Evolutionary conservation across 2,888 invertebrate species (phyloP).

Genomic region (Ischnura elegans): DNA sequence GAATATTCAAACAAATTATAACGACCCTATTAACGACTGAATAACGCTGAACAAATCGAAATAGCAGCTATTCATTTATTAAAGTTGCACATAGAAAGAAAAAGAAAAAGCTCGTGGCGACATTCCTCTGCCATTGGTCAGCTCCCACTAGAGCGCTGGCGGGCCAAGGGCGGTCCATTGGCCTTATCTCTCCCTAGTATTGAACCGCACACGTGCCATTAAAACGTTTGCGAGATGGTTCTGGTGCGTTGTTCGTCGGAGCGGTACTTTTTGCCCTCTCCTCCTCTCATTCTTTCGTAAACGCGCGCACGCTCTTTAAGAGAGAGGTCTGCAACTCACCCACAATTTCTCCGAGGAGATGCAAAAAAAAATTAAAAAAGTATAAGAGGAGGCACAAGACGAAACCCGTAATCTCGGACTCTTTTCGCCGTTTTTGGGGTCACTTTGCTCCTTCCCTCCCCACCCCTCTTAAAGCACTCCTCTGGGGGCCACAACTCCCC

Average conservation of each 20-base stretch:
- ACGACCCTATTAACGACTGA: too few relatives aligned
- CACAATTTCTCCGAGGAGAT: slow-evolving; percentile 38
- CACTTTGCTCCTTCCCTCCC: too few relatives aligned
- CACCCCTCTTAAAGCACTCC: background rate
- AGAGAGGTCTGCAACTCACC: slow-evolving; percentile 50
- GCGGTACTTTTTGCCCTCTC: background rate
- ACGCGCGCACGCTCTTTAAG: background rate
- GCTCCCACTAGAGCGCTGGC: background rate
- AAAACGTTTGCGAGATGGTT: background rate
- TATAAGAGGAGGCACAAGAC: background rate
- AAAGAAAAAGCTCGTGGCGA: too few relatives aligned
- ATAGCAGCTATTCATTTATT: too few relatives aligned
- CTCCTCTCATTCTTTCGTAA: background rate
- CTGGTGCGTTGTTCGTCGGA: background rate
- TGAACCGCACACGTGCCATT: background rate
- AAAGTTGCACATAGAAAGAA: too few relatives aligned
- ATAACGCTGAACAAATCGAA: too few relatives aligned
- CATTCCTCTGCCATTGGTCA: background rate
- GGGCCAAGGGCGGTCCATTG: background rate
- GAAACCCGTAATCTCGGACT: slow-evolving; percentile 57
- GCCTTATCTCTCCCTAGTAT: background rate
- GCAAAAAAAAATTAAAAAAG: background rate
- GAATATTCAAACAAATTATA: too few relatives aligned
- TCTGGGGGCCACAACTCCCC: too few relatives aligned
- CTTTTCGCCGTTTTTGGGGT: slow-evolving; percentile 56